phyloP scores from a whole-genome alignment of 2,113 vertebrate genomes.

The Elanus axillaris region DNA sequence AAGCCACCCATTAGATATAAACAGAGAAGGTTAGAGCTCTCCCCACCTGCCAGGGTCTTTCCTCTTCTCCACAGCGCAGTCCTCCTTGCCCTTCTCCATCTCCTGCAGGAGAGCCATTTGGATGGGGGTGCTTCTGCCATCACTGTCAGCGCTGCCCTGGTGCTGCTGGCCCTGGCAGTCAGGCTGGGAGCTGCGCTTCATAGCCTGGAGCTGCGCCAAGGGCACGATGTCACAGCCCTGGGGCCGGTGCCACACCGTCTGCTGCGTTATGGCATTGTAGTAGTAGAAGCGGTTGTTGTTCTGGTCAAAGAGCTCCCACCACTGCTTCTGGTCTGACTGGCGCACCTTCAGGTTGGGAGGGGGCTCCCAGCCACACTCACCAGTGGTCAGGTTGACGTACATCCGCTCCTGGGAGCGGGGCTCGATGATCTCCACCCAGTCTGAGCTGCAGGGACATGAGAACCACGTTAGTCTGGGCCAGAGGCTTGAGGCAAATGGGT shows the following conservation, averaged over 20 bases:
- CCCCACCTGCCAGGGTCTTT: slow-evolving; percentile 80
- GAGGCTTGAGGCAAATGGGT: neutral
- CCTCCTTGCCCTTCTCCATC: slow-evolving; percentile 57
- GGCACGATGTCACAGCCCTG: slow-evolving; percentile 87
- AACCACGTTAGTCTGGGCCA: neutral
- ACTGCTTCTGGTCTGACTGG: slow-evolving; percentile 85
- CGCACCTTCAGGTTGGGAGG: slow-evolving; percentile 78
- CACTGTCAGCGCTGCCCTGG: slow-evolving; percentile 15
- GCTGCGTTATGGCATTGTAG: slow-evolving; percentile 82
- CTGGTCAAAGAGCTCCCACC: slow-evolving; percentile 90
- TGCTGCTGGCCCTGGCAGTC: slow-evolving; percentile 40
- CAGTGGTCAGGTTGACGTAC: slow-evolving; percentile 84
- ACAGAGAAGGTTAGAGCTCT: neutral
- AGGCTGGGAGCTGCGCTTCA: slow-evolving; percentile 77
- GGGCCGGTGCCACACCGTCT: slow-evolving; percentile 88
- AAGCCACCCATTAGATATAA: rapidly evolving
- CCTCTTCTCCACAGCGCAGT: slow-evolving; percentile 39
- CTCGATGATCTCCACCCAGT: slow-evolving; percentile 92
- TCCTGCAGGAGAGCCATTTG: slow-evolving; percentile 55
- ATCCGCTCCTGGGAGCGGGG: slow-evolving; percentile 86
- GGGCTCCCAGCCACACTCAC: slow-evolving; percentile 87
- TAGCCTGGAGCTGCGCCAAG: slow-evolving; percentile 86
- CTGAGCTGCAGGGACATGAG: slow-evolving; percentile 69
- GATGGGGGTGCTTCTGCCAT: slow-evolving; percentile 57
- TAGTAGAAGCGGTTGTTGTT: slow-evolving; percentile 89